phyloP scores from a whole-genome alignment of 2,113 vertebrate species.

The Crotalus horridus region DNA sequence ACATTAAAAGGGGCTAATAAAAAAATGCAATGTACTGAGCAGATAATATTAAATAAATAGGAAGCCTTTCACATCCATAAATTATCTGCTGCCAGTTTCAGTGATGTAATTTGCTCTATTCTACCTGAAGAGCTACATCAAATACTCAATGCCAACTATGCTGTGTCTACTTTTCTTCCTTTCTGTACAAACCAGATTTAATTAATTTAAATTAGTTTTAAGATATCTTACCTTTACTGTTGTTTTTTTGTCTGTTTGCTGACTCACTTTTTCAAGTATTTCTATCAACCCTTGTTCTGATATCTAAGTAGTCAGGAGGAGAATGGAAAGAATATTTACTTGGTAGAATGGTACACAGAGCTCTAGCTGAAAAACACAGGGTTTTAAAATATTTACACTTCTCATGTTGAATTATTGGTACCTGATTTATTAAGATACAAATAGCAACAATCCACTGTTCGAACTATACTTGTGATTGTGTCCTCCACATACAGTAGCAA shows the following conservation, averaged over 20 bases:
- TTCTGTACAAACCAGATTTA: background rate
- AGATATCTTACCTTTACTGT: constrained; percentile 85
- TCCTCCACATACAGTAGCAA: background rate
- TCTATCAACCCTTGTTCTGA: constrained; percentile 94
- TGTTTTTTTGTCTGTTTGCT: constrained; percentile 95
- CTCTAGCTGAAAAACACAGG: background rate
- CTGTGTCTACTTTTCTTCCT: background rate
- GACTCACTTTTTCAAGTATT: constrained; percentile 98
- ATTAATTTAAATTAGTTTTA: background rate
- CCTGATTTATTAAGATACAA: background rate
- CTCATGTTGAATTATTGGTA: background rate
- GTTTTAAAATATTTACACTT: background rate
- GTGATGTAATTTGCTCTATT: background rate
- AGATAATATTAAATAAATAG: background rate
- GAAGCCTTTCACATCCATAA: background rate
- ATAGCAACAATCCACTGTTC: background rate
- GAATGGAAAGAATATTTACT: constrained; percentile 17
- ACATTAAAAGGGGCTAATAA: background rate
- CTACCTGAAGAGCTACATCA: background rate
- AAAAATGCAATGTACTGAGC: background rate
- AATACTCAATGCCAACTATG: background rate
- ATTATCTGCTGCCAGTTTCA: background rate
- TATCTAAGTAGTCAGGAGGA: constrained; percentile 70
- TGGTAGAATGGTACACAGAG: background rate
- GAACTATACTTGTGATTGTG: background rate